Evolutionary conservation across 2,797 vertebrate species (phyloP).

Genomic region (Sebastes diaconus): DNA sequence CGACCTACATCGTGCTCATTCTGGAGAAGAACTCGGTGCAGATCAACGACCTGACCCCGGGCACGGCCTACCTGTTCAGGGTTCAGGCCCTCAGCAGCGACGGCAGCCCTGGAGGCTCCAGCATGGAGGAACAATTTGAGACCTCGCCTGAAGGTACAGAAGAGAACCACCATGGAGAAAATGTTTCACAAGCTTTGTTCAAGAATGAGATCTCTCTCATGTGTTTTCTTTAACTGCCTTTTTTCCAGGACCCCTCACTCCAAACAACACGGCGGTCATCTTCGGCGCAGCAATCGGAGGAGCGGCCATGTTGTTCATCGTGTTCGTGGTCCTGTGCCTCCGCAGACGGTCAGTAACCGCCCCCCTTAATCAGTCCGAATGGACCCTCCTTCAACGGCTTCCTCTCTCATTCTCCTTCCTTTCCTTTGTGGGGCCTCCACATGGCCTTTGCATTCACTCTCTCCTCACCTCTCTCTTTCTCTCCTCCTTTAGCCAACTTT

Average conservation of each 20-base stretch:
- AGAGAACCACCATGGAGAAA: neutral
- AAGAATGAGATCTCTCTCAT: neutral
- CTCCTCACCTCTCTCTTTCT: constrained; percentile 61
- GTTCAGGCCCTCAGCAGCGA: constrained; percentile 88
- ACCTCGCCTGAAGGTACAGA: constrained; percentile 83
- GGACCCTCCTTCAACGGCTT: constrained; percentile 48
- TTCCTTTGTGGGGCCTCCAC: constrained; percentile 72
- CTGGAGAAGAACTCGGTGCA: constrained; percentile 87
- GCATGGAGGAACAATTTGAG: constrained; percentile 90
- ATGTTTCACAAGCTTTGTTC: neutral
- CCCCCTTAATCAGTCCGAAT: constrained; percentile 30
- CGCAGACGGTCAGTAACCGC: constrained; percentile 81
- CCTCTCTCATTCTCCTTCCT: constrained; percentile 63
- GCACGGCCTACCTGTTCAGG: constrained; percentile 89
- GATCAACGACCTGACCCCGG: constrained; percentile 84
- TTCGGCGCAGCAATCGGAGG: constrained; percentile 71
- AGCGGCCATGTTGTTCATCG: constrained; percentile 77
- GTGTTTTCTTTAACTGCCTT: neutral
- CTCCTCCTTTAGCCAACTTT: constrained; percentile 60
- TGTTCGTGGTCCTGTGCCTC: constrained; percentile 80
- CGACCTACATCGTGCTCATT: constrained; percentile 89
- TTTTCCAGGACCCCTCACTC: constrained; percentile 54
- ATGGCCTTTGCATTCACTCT: constrained; percentile 70
- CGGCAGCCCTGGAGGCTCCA: constrained; percentile 80
- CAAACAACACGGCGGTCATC: constrained; percentile 79